A percentile compares a stretch with the other conserved stretches of the same genome.
Conservation (phyloP, 2,113 vertebrate genomes). For the Paratilapia polleni region DNA sequence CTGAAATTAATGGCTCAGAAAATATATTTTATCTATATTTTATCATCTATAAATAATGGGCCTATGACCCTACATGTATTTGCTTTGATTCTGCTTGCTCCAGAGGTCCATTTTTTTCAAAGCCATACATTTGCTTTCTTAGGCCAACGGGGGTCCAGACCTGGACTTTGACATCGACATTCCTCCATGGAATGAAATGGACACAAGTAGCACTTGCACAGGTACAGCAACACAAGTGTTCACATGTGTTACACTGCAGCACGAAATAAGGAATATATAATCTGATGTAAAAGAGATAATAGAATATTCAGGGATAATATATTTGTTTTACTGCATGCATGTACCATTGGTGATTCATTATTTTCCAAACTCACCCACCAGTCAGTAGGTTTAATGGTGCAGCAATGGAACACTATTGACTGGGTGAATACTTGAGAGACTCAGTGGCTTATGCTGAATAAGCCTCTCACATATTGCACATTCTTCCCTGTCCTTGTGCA, state of each 20-base stretch:
- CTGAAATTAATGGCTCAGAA: background rate
- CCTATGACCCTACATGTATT: background rate
- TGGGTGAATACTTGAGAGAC: background rate
- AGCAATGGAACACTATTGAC: background rate
- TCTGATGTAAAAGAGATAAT: background rate
- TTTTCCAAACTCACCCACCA: background rate
- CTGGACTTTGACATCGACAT: constrained; percentile 90
- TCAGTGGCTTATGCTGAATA: background rate
- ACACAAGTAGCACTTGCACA: constrained; percentile 76
- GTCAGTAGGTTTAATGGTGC: background rate
- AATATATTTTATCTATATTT: background rate
- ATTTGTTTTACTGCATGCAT: background rate
- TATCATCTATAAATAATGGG: background rate
- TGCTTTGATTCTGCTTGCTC: background rate
- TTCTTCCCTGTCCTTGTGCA: constrained; percentile 50
- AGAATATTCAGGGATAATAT: background rate
- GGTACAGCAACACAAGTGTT: constrained; percentile 73
- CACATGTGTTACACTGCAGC: background rate
- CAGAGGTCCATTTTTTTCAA: background rate
- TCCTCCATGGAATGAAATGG: constrained; percentile 82
- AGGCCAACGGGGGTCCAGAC: constrained; percentile 82
- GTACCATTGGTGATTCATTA: background rate
- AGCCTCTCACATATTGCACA: background rate
- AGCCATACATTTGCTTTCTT: constrained; percentile 38
- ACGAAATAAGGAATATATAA: background rate